These are phyloP conservation scores for Andinoacara biseriatus DNA, from an alignment of 2,113 vertebrate genomes.

Conservation along the genomic window DNA sequence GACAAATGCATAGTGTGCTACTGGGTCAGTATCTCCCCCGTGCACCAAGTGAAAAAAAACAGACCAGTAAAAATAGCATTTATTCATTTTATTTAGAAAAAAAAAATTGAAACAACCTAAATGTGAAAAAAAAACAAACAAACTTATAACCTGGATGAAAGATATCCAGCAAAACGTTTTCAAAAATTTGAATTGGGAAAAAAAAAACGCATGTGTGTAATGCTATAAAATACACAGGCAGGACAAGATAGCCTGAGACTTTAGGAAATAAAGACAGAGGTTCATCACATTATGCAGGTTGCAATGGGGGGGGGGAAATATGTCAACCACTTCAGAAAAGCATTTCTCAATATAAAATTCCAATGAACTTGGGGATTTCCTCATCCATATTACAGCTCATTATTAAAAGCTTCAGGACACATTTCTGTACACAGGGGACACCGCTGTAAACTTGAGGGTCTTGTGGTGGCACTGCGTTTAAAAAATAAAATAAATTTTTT, in stretches of 20 bases:
- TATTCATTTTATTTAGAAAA: neutral
- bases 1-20: neutral
- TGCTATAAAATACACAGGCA: neutral
- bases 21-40: neutral
- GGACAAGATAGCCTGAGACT: neutral
- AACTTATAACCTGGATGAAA: neutral
- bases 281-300: no score
- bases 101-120: neutral
- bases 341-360: neutral
- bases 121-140: neutral
- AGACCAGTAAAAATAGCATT: neutral
- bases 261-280: neutral
- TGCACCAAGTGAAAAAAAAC: neutral
- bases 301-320: neutral
- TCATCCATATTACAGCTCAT: neutral
- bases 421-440: neutral
- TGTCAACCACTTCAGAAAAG: neutral
- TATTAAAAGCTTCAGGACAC: neutral
- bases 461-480: neutral
- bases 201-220: no score
- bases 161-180: no score
- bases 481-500: neutral
- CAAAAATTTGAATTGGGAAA: no score
- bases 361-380: neutral
- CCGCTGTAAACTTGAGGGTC: neutral